Conservation (phyloP, 2,797 vertebrate species). For the Premnoplex brunnescens region DNA sequence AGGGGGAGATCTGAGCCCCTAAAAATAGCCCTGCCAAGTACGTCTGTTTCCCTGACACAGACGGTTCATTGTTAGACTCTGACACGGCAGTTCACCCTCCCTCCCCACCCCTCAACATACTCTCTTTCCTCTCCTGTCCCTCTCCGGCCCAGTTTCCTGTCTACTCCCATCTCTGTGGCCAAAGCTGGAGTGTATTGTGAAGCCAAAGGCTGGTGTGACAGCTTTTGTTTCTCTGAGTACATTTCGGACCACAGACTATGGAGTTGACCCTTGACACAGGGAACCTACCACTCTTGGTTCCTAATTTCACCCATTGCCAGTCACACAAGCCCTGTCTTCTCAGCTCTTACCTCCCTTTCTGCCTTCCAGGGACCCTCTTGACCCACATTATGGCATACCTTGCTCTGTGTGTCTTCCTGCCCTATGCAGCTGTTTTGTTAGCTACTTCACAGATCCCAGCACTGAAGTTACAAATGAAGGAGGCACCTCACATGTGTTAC, state of each 20-base stretch:
- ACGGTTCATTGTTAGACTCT: conserved; percentile 73
- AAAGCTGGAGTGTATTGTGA: neutral
- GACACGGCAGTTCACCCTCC: conserved; percentile 21
- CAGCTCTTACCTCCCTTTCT: neutral
- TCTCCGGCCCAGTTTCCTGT: conserved; percentile 41
- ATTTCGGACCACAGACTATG: accelerated
- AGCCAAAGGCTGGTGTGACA: neutral
- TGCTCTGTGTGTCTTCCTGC: neutral
- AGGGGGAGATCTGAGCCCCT: conserved; percentile 56
- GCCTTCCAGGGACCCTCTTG: neutral
- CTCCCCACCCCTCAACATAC: neutral
- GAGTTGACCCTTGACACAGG: neutral
- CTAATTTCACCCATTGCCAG: neutral
- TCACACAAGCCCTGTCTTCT: neutral
- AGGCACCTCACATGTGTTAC: neutral
- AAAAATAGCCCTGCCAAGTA: conserved; percentile 74
- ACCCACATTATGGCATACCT: neutral
- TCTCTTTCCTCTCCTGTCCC: conserved; percentile 52
- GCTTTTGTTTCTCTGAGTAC: neutral
- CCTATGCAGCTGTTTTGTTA: neutral
- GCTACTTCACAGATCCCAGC: neutral
- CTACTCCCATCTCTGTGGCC: conserved; percentile 12
- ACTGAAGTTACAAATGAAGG: neutral
- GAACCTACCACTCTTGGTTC: neutral
- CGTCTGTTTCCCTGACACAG: conserved; percentile 75